These are phyloP conservation scores for Eospalax fontanierii DNA, from an alignment of 2,797 vertebrate genomes.

Conservation along the genomic window DNA sequence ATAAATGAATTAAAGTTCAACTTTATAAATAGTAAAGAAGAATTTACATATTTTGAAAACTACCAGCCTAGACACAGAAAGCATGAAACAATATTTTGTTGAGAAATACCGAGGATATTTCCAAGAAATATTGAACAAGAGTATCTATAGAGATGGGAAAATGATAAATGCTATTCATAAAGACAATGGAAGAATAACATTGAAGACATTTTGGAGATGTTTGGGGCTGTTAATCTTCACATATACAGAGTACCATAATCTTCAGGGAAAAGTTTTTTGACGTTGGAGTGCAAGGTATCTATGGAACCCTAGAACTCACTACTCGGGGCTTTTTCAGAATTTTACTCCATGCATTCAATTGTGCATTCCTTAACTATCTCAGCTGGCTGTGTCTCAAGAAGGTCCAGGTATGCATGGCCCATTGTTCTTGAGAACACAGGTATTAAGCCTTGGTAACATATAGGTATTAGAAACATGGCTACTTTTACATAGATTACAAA, in stretches of 20 bases:
- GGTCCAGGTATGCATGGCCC: neutral
- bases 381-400: neutral
- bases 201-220: too few species aligned
- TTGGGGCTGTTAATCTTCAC: too few species aligned
- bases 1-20: neutral
- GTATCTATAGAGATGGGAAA: too few species aligned
- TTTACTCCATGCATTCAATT: too few species aligned
- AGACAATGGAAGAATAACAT: too few species aligned
- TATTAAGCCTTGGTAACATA: neutral
- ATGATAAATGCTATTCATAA: too few species aligned
- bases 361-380: neutral
- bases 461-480: neutral
- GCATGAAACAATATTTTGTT: neutral
- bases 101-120: neutral
- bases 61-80: neutral
- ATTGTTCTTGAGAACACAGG: neutral
- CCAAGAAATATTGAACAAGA: too few species aligned
- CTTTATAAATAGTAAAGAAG: neutral
- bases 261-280: too few species aligned
- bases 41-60: conserved; percentile 22
- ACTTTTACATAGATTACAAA: neutral
- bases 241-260: too few species aligned
- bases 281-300: too few species aligned
- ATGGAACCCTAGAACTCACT: too few species aligned
- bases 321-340: too few species aligned